phyloP scores from a whole-genome alignment of 2,797 vertebrate genomes.

The Danio albolineatus region DNA sequence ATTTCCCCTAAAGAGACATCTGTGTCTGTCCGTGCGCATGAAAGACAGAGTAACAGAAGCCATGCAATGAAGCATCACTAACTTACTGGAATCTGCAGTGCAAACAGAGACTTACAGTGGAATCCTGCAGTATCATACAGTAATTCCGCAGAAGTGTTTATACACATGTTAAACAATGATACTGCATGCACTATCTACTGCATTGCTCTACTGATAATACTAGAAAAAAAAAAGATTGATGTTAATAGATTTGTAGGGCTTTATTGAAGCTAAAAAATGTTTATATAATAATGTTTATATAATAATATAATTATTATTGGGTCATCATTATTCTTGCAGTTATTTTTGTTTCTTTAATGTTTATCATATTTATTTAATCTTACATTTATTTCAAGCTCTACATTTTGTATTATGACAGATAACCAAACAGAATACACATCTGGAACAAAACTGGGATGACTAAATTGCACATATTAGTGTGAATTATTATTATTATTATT shows the following conservation, averaged over 20 bases:
- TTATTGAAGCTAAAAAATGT: too few species aligned
- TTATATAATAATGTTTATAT: too few species aligned
- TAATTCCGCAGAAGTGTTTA: not conserved
- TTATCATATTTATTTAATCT: too few species aligned
- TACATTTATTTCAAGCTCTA: not conserved
- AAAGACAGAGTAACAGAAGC: slow-evolving; percentile 19
- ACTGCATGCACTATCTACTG: not conserved
- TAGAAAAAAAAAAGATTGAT: not conserved
- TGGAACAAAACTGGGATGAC: not conserved
- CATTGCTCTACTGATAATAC: not conserved
- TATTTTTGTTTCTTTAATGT: not conserved
- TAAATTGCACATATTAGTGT: too few species aligned
- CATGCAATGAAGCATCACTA: slow-evolving; percentile 30
- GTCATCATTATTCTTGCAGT: not conserved
- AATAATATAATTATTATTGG: too few species aligned
- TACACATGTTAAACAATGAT: not conserved
- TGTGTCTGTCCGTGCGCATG: not conserved
- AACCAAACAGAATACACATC: not conserved
- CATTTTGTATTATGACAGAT: not conserved
- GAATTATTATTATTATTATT: not conserved
- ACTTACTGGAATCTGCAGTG: slow-evolving; percentile 41
- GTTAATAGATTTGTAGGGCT: not conserved
- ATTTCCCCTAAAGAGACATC: not conserved
- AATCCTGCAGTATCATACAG: not conserved
- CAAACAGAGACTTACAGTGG: slow-evolving; percentile 39